phyloP scores from a whole-genome alignment of 2,888 invertebrate genomes.

The Caenorhabditis imperialis region DNA sequence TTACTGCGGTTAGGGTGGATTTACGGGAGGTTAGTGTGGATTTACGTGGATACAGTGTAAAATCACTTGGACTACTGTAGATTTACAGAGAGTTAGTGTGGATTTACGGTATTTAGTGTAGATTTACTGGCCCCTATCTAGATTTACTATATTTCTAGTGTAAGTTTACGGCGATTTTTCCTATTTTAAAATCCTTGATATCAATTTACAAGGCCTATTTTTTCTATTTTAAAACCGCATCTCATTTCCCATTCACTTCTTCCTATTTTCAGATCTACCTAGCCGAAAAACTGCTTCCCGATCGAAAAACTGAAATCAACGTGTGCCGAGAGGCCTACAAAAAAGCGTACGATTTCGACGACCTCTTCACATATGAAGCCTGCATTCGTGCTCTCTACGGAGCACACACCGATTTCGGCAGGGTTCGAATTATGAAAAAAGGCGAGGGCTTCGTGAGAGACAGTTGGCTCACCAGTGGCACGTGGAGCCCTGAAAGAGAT shows the following conservation, averaged over 20 bases:
- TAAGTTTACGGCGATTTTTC: too few species aligned
- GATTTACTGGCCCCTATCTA: not conserved
- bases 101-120: too few species aligned
- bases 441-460: constrained; percentile 58
- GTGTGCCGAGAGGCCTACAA: constrained; percentile 49
- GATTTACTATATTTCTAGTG: too few species aligned
- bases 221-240: too few species aligned
- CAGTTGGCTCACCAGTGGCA: constrained; percentile 47
- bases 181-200: too few species aligned
- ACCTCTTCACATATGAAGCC: constrained; percentile 64
- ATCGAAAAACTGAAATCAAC: constrained; percentile 10
- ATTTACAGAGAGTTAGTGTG: too few species aligned
- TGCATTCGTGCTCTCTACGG: constrained; percentile 66
- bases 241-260: not conserved
- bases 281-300: constrained; percentile 30
- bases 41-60: too few species aligned
- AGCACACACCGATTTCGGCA: constrained; percentile 17
- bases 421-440: constrained; percentile 28
- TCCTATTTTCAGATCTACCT: constrained; percentile 29
- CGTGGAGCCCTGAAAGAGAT: constrained; percentile 46
- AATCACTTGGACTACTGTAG: too few species aligned
- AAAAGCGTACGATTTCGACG: constrained; percentile 41
- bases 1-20: too few species aligned
- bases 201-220: too few species aligned
- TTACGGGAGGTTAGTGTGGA: too few species aligned